These are phyloP conservation scores for Aproaerema taeniolella DNA, from an alignment of 2,888 invertebrate species.

Conservation along the genomic window DNA sequence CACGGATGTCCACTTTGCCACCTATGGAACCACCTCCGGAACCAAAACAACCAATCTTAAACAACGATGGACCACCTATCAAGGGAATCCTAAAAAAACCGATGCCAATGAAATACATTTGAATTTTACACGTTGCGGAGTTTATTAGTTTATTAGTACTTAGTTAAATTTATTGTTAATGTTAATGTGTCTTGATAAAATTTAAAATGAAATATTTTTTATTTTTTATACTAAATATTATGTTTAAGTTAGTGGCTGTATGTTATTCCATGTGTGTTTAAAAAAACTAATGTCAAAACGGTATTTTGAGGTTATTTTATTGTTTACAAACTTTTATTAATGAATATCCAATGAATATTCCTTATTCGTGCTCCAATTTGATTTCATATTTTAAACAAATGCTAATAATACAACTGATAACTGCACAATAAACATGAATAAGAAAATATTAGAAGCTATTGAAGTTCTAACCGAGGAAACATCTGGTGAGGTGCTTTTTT, in stretches of 20 bases:
- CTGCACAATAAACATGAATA: conserved; percentile 29
- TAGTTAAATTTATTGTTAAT: too few relatives aligned
- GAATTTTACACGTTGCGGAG: conserved; percentile 7
- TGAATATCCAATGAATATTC: too few relatives aligned
- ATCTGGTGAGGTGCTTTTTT: conserved; percentile 48
- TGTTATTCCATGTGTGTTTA: too few relatives aligned
- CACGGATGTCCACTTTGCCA: conserved; percentile 20
- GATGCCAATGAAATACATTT: conserved; percentile 69
- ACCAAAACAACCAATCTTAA: conserved; percentile 34
- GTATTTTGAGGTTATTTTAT: too few relatives aligned
- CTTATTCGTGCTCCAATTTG: too few relatives aligned
- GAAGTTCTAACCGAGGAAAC: conserved; percentile 47
- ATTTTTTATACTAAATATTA: too few relatives aligned
- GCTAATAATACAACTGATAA: too few relatives aligned
- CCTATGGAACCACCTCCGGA: conserved; percentile 44
- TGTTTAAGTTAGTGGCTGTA: too few relatives aligned
- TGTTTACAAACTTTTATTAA: too few relatives aligned
- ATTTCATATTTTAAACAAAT: too few relatives aligned
- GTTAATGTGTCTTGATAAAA: conserved; percentile 11
- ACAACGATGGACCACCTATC: conserved; percentile 32
- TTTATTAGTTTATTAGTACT: too few relatives aligned
- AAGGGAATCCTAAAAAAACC: conserved; percentile 69
- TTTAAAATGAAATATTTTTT: conserved; percentile 8
- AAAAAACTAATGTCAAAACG: too few relatives aligned
- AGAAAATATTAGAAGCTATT: conserved; percentile 33